Conservation (phyloP, 1,140 invertebrate genomes). For the Ditylenchus dipsaci region DNA sequence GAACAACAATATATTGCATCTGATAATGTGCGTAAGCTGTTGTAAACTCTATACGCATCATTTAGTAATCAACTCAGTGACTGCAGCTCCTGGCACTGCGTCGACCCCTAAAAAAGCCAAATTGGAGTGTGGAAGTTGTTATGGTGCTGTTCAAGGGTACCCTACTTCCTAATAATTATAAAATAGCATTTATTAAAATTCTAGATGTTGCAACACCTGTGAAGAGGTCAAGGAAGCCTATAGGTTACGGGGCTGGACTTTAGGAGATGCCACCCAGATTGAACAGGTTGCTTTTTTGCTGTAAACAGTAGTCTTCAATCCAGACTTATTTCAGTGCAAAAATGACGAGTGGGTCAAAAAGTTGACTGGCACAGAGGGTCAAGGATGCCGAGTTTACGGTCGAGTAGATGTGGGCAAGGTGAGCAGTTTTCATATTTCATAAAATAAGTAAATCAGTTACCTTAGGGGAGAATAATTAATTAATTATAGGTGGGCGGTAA, state of each 20-base stretch:
- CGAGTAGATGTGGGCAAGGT: slow-evolving; percentile 89
- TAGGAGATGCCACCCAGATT: slow-evolving; percentile 72
- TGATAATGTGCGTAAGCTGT: too few species aligned
- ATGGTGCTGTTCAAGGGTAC: slow-evolving; percentile 66
- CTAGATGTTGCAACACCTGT: slow-evolving; percentile 94
- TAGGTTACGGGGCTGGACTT: slow-evolving; percentile 77
- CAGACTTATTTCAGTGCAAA: slow-evolving; percentile 66
- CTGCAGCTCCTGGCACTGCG: neutral
- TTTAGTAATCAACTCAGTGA: slow-evolving; percentile 22
- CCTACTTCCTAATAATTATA: neutral
- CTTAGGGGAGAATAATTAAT: too few species aligned
- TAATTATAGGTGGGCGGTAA: slow-evolving; percentile 77
- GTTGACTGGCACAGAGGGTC: slow-evolving; percentile 63
- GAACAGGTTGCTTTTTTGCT: slow-evolving; percentile 65
- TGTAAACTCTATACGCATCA: too few species aligned
- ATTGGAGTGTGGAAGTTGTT: slow-evolving; percentile 68
- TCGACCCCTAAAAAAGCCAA: slow-evolving; percentile 31
- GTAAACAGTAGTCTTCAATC: neutral
- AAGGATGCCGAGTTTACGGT: slow-evolving; percentile 80
- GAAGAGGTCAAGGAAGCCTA: slow-evolving; percentile 90
- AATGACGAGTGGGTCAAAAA: slow-evolving; percentile 71
- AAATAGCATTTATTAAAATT: too few species aligned
- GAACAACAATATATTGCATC: too few species aligned
- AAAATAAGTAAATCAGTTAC: slow-evolving; percentile 9
- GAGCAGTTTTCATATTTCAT: slow-evolving; percentile 15